Conservation (phyloP, 53 echinoderm and acorn worm species). For the Echinarachnius parma region DNA sequence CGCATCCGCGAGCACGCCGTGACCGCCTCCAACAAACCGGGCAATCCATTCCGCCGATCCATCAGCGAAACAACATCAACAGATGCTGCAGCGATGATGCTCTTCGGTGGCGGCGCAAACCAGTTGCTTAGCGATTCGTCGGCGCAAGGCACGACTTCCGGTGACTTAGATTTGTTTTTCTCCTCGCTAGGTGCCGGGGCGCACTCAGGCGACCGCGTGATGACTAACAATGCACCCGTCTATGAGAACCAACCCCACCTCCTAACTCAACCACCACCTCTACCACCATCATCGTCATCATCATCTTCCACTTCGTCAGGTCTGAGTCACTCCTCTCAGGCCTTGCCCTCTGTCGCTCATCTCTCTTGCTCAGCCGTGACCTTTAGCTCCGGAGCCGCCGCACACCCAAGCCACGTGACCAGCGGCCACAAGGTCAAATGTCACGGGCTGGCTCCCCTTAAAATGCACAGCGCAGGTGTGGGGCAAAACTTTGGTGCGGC, state of each 20-base stretch:
- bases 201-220: neutral
- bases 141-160: neutral
- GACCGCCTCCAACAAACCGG: slow-evolving; percentile 46
- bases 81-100: neutral
- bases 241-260: slow-evolving; percentile 27
- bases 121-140: neutral
- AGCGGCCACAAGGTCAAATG: slow-evolving; percentile 13
- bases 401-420: slow-evolving; percentile 10
- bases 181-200: slow-evolving; percentile 16
- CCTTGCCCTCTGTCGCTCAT: slow-evolving; percentile 6
- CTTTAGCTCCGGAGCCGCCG: neutral
- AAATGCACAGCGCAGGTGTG: slow-evolving; percentile 24
- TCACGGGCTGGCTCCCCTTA: slow-evolving; percentile 16
- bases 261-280: no score
- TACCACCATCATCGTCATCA: neutral
- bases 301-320: neutral
- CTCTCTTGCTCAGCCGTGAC: neutral
- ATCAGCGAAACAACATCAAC: slow-evolving; percentile 58
- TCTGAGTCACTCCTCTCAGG: neutral
- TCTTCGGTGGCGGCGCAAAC: no score
- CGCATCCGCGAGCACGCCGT: slow-evolving; percentile 14
- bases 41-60: slow-evolving; percentile 86
- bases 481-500: neutral
- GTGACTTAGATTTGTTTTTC: slow-evolving; percentile 30
- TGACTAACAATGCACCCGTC: neutral